Percentiles rank a stretch among this genome's conserved stretches.
These are phyloP conservation scores for Scelioninae gen. 1 DNA, from an alignment of 2,888 invertebrate species.

Conservation along the genomic window DNA sequence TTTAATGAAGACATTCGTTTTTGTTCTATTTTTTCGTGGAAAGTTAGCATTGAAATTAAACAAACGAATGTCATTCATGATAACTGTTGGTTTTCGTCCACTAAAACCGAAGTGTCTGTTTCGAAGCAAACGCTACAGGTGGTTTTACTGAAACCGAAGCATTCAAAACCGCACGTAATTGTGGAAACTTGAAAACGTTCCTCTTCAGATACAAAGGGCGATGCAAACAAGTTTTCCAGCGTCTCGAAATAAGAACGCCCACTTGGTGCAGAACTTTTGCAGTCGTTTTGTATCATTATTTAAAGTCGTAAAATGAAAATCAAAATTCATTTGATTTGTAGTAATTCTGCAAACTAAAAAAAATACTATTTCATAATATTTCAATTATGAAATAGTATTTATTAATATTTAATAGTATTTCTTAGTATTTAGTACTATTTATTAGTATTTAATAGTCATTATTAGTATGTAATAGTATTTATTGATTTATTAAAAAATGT, in stretches of 20 bases:
- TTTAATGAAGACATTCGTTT: background rate
- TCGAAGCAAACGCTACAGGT: conserved; percentile 55
- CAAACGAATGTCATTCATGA: conserved; percentile 51
- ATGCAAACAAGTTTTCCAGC: conserved; percentile 24
- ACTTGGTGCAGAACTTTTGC: background rate
- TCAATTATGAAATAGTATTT: too few relatives aligned
- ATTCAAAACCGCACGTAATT: conserved; percentile 54
- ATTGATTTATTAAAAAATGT: too few relatives aligned
- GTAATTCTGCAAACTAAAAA: too few relatives aligned
- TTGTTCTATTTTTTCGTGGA: background rate
- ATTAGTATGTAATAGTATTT: too few relatives aligned
- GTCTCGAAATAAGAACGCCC: conserved; percentile 6
- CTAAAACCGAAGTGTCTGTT: conserved; percentile 43
- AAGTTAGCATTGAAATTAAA: conserved; percentile 45
- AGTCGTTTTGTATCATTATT: background rate
- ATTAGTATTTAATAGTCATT: too few relatives aligned
- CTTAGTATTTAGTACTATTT: too few relatives aligned
- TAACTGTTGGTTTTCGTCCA: conserved; percentile 48
- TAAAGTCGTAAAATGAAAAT: too few relatives aligned
- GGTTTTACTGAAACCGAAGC: conserved; percentile 52
- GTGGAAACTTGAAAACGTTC: conserved; percentile 48
- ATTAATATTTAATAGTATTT: too few relatives aligned
- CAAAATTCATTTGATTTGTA: too few relatives aligned
- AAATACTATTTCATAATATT: too few relatives aligned
- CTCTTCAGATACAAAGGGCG: conserved; percentile 18